phyloP scores from a whole-genome alignment of 2,888 invertebrate genomes.

The Noctuana brunneofusca region DNA sequence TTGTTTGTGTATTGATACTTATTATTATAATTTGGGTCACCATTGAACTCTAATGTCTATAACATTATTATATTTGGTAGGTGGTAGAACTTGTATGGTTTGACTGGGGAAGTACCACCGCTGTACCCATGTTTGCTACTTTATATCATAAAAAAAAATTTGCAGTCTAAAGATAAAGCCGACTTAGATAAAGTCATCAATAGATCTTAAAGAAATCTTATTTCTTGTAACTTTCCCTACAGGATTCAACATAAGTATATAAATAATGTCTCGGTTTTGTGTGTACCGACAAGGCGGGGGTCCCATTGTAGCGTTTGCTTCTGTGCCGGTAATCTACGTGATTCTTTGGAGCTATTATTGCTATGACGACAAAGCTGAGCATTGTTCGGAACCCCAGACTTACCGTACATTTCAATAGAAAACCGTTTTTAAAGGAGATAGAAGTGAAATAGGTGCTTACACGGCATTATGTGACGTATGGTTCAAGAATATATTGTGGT shows the following conservation, averaged over 20 bases:
- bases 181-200: background rate
- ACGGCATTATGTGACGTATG: background rate
- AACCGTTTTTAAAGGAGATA: constrained; percentile 51
- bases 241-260: constrained; percentile 6
- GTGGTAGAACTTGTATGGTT: no score
- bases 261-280: constrained; percentile 42
- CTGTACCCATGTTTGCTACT: no score
- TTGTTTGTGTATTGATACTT: no score
- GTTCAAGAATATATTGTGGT: background rate
- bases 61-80: no score
- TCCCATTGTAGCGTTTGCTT: constrained; percentile 55
- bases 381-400: constrained; percentile 53
- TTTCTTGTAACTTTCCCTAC: background rate
- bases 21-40: no score
- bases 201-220: background rate
- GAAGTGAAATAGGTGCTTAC: constrained; percentile 37
- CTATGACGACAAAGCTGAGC: constrained; percentile 62
- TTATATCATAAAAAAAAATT: no score
- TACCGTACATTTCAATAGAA: constrained; percentile 54
- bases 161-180: no score
- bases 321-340: constrained; percentile 58
- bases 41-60: no score
- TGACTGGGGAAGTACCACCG: no score
- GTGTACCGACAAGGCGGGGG: constrained; percentile 45
- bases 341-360: constrained; percentile 59